phyloP scores from a whole-genome alignment of 1,140 invertebrate genomes.

The Stegodyphus dumicola region DNA sequence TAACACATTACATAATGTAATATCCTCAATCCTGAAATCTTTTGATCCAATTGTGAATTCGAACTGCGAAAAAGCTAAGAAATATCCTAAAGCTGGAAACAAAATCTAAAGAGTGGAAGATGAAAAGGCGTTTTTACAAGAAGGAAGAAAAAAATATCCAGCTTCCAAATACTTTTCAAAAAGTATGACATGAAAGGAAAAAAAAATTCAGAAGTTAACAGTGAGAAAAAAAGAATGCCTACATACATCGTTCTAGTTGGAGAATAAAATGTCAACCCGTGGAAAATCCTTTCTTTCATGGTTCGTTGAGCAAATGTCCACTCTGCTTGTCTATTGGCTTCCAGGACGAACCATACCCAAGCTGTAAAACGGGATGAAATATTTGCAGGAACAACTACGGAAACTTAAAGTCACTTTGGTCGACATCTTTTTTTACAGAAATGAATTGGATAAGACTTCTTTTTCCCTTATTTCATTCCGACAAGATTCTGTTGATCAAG shows the following conservation, averaged over 20 bases:
- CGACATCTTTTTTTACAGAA: not conserved
- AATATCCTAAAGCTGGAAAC: no score
- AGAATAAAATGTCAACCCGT: slow-evolving; percentile 53
- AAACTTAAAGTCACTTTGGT: slow-evolving; percentile 8
- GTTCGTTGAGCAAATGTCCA: slow-evolving; percentile 6
- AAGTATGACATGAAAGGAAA: not conserved
- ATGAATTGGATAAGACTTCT: no score
- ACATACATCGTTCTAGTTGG: slow-evolving; percentile 17
- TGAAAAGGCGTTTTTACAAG: no score
- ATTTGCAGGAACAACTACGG: slow-evolving; percentile 17
- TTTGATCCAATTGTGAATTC: no score
- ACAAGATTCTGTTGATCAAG: no score
- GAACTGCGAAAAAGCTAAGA: no score
- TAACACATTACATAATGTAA: no score
- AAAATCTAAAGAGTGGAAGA: no score
- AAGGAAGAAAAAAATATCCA: not conserved
- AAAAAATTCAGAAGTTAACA: slow-evolving; percentile 25
- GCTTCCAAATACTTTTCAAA: no score
- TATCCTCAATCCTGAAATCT: no score
- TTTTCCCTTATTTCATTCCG: no score
- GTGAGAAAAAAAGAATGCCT: slow-evolving; percentile 5
- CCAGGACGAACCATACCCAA: slow-evolving; percentile 24
- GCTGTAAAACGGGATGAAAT: slow-evolving; percentile 29
- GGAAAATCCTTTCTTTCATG: slow-evolving; percentile 51
- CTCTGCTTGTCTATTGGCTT: slow-evolving; percentile 25